Percentiles rank a stretch among this genome's conserved stretches.
phyloP scores from a whole-genome alignment of 2,797 vertebrate genomes.

The Arctocebus calabarensis region DNA sequence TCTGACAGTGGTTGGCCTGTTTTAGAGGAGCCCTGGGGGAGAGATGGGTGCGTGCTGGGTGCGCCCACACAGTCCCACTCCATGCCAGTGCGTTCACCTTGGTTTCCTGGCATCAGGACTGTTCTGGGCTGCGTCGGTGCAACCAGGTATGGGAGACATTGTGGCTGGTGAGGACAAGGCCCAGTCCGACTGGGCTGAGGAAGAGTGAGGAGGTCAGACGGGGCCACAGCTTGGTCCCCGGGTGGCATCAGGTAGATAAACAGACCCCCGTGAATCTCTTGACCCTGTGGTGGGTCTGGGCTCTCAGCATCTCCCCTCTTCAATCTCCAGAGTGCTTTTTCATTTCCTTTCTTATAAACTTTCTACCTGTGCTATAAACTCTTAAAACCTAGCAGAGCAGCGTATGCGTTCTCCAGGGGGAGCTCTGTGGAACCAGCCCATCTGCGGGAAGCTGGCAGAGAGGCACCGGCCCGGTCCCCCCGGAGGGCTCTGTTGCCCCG shows the following conservation, averaged over 20 bases:
- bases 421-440: background rate
- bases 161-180: too few species aligned
- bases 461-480: rapidly evolving
- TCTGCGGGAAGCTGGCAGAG: rapidly evolving
- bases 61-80: too few species aligned
- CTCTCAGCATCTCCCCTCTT: background rate
- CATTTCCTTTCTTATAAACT: background rate
- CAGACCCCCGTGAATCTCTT: rapidly evolving
- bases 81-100: background rate
- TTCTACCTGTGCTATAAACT: background rate
- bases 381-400: background rate
- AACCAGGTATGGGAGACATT: background rate
- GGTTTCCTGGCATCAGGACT: background rate
- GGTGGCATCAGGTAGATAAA: too few species aligned
- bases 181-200: rapidly evolving
- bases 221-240: background rate
- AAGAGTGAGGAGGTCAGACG: background rate
- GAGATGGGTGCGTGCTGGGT: rapidly evolving
- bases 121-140: background rate
- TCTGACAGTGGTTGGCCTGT: background rate
- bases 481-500: too few species aligned
- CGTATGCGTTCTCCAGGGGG: background rate
- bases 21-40: rapidly evolving
- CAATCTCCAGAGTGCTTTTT: background rate
- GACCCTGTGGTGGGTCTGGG: background rate